These are phyloP conservation scores for Meloidogyne floridensis DNA, from an alignment of 1,140 invertebrate genomes.

Conservation along the genomic window DNA sequence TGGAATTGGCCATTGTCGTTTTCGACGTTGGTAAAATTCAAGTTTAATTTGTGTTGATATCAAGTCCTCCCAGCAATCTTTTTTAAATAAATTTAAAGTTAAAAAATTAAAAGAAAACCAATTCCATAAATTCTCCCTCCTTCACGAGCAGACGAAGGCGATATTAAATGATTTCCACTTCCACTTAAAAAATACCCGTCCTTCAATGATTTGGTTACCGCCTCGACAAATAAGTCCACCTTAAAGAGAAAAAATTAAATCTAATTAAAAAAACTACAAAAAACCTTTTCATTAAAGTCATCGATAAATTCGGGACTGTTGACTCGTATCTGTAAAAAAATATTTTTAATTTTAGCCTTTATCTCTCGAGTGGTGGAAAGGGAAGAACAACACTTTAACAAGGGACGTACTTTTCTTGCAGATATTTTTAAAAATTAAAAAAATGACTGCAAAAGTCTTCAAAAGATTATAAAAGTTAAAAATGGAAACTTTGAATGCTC, in stretches of 20 bases:
- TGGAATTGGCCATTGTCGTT: slow-evolving; percentile 53
- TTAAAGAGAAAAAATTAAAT: slow-evolving; percentile 9
- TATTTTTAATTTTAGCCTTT: background rate
- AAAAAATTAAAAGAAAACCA: slow-evolving; percentile 18
- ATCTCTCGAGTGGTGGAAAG: background rate
- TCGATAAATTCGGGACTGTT: slow-evolving; percentile 52
- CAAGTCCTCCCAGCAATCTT: slow-evolving; percentile 51
- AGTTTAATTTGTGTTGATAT: slow-evolving; percentile 45
- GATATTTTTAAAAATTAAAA: too few relatives aligned
- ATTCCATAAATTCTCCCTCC: slow-evolving; percentile 43
- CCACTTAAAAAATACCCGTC: slow-evolving; percentile 42
- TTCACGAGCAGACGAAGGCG: slow-evolving; percentile 32
- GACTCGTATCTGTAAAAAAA: slow-evolving; percentile 45
- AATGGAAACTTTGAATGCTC: too few relatives aligned
- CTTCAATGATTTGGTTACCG: slow-evolving; percentile 18
- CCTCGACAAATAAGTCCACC: slow-evolving; percentile 19
- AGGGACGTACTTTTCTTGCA: too few relatives aligned
- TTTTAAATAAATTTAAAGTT: background rate
- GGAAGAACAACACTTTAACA: too few relatives aligned
- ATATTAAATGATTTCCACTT: slow-evolving; percentile 26
- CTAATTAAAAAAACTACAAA: slow-evolving; percentile 33
- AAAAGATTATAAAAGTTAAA: too few relatives aligned
- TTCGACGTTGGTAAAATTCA: slow-evolving; percentile 53
- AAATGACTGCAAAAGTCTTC: too few relatives aligned
- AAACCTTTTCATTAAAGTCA: slow-evolving; percentile 51